Evolutionary conservation across 2,797 vertebrate genomes (phyloP), one percentile per base, ranked within the genome.

Genomic region (Anolis apletophallus): DNA sequence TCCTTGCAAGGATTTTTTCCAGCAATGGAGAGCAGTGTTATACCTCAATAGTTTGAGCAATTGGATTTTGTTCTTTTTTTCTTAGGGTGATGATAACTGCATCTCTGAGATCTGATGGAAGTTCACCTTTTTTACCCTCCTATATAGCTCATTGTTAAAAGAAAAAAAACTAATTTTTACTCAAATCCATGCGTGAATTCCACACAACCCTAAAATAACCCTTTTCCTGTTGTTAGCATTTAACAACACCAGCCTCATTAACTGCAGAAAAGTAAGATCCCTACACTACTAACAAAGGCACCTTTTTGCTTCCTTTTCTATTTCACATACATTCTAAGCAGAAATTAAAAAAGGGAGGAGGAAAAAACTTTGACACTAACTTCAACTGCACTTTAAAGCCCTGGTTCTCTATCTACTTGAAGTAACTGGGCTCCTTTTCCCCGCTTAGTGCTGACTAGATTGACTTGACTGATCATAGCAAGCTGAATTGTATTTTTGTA

Each of bases 401-500:
- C 71, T 36, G 6, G 17, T 90, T 85, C 89, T 91, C 89, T 61
- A 88, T 72, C 80, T 91, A 84, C 32, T 46, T 59, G 32, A 88
- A 88, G 82, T 71, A 92, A 92, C 95, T 86, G 1, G 2, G 83
- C 87, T 76, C 14, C 90, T 92, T 82, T 82, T 87, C 91, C 54
- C 93, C 92, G 92, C 83, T 87, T 79, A 89, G 81, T 64, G 57
- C 81, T 71, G 73, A 85, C 69, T 86, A 75, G 21, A 93, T 90
- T 91, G 94, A 93, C 92, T 95, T 91, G 86, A 80, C 54, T 32
- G 59, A 91, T 92, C 59, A 59, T 87, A 90, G 83, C 81, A 92
- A 88, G 89, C 89, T 36, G 88, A 94, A 95, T 88, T 91, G 90
- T 94, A 93, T 95, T 96, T 97, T 95, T 94, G 85, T 88, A 93